phyloP scores from a whole-genome alignment of 2,797 vertebrate genomes.

The Hoplostethus atlanticus region DNA sequence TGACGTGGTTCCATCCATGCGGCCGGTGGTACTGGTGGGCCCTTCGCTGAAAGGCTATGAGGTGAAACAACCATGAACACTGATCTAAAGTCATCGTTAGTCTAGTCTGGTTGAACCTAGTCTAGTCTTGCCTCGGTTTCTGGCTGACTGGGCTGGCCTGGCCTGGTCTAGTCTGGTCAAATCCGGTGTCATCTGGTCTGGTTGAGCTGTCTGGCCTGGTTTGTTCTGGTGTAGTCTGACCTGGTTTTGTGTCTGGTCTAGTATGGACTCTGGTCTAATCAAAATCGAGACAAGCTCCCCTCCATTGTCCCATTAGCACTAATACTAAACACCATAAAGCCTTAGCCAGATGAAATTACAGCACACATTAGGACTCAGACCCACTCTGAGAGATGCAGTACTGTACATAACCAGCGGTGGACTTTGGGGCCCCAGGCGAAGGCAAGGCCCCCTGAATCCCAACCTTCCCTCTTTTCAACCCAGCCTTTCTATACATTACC shows the following conservation, averaged over 20 bases:
- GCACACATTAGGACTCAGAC: conserved; percentile 41
- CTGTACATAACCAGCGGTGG: background rate
- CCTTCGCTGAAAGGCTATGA: conserved; percentile 98
- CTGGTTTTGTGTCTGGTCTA: conserved; percentile 24
- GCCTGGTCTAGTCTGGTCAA: too few species aligned
- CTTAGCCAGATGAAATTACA: conserved; percentile 63
- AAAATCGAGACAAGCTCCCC: conserved; percentile 31
- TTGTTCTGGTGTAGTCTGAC: conserved; percentile 22
- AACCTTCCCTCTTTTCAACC: too few species aligned
- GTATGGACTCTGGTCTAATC: conserved; percentile 42
- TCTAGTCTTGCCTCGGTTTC: background rate
- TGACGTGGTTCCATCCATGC: conserved; percentile 96
- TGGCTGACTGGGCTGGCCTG: background rate
- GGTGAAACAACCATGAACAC: conserved; percentile 76
- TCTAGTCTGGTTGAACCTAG: background rate
- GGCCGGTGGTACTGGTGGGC: conserved; percentile 95
- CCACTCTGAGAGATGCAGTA: conserved; percentile 22
- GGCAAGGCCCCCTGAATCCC: too few species aligned
- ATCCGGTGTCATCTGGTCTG: background rate
- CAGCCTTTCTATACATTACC: too few species aligned
- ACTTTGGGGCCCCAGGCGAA: too few species aligned
- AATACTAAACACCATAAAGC: conserved; percentile 50
- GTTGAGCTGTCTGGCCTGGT: background rate
- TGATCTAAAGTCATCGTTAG: background rate
- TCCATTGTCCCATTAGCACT: conserved; percentile 64